Conservation (phyloP, 2,797 vertebrate species). For the Pseudochaenichthys georgianus region DNA sequence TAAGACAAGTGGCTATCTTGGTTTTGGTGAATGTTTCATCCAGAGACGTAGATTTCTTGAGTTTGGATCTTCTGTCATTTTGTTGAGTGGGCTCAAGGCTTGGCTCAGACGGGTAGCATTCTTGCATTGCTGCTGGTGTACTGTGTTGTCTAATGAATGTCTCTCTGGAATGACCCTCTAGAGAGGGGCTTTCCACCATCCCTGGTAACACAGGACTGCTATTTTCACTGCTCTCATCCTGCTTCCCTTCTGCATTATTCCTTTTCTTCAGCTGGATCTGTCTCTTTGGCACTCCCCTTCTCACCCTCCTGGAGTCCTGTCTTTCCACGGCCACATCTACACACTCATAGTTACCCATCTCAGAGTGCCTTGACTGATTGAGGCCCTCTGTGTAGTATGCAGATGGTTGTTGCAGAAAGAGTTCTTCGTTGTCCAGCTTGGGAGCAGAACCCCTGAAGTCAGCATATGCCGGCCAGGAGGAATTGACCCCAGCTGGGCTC, state of each 20-base stretch:
- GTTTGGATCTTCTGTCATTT: slow-evolving; percentile 74
- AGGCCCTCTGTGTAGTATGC: slow-evolving; percentile 66
- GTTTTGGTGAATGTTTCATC: slow-evolving; percentile 86
- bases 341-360: slow-evolving; percentile 89
- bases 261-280: slow-evolving; percentile 93
- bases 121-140: slow-evolving; percentile 78
- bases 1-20: slow-evolving; percentile 89
- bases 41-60: slow-evolving; percentile 90
- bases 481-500: slow-evolving; percentile 80
- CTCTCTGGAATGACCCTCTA: slow-evolving; percentile 72
- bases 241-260: slow-evolving; percentile 81
- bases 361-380: slow-evolving; percentile 78
- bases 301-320: slow-evolving; percentile 81
- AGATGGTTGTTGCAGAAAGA: slow-evolving; percentile 66
- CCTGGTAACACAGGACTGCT: slow-evolving; percentile 69
- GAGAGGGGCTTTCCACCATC: slow-evolving; percentile 63
- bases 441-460: slow-evolving; percentile 82
- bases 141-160: slow-evolving; percentile 82
- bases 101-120: slow-evolving; percentile 49
- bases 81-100: slow-evolving; percentile 58
- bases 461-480: slow-evolving; percentile 82
- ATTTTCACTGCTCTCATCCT: slow-evolving; percentile 85
- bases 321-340: slow-evolving; percentile 92
- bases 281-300: slow-evolving; percentile 94
- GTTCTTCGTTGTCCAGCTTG: slow-evolving; percentile 77